phyloP scores from a whole-genome alignment of 2,888 invertebrate species.

The Germaria angustata region DNA sequence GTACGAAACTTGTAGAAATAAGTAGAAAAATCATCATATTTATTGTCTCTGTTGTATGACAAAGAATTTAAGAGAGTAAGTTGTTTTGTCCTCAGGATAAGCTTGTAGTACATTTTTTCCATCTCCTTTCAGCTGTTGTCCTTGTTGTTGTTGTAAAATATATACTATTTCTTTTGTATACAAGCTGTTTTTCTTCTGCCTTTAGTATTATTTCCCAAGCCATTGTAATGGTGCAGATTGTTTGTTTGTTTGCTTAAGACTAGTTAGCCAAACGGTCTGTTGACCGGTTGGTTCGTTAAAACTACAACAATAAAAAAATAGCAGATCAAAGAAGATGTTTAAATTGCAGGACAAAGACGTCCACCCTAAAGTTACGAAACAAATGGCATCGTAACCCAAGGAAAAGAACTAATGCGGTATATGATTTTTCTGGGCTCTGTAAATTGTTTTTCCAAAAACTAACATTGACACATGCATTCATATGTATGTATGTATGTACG shows the following conservation, averaged over 20 bases:
- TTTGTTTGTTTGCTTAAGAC: slow-evolving; percentile 29
- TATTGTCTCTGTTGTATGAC: slow-evolving; percentile 22
- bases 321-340: neutral
- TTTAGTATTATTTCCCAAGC: neutral
- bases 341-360: slow-evolving; percentile 10
- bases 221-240: neutral
- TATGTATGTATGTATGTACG: too few species aligned
- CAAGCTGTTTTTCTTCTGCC: neutral
- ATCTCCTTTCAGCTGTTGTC: slow-evolving; percentile 12
- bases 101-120: neutral
- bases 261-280: slow-evolving; percentile 19
- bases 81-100: slow-evolving; percentile 32
- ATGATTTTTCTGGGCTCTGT: neutral
- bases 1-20: neutral
- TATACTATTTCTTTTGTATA: neutral
- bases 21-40: slow-evolving; percentile 5
- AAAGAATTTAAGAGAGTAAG: slow-evolving; percentile 16
- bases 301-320: neutral
- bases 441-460: neutral
- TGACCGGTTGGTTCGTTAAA: slow-evolving; percentile 24
- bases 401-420: too few species aligned
- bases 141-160: neutral
- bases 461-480: neutral
- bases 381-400: neutral
- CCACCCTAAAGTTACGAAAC: neutral